Conservation (phyloP, 1,140 invertebrate genomes). For the Penaeus indicus region DNA sequence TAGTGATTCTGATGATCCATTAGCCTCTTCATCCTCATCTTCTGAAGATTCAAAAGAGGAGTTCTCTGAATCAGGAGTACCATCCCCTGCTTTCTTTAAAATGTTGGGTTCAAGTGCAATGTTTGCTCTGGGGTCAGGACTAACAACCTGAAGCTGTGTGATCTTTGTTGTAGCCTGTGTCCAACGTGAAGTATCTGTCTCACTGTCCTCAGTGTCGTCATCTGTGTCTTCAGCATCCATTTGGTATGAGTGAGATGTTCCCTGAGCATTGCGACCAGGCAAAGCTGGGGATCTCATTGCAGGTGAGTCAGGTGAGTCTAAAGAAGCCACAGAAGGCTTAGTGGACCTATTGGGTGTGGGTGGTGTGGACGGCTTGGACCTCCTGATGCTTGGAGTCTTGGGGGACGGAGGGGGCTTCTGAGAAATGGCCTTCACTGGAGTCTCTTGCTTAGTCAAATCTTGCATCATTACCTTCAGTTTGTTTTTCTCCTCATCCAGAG, state of each 20-base stretch:
- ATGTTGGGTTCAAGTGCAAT: not conserved
- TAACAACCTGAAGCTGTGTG: slow-evolving; percentile 34
- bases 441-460: slow-evolving; percentile 39
- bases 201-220: slow-evolving; percentile 39
- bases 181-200: slow-evolving; percentile 50
- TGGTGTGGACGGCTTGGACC: slow-evolving; percentile 17
- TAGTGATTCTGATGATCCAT: slow-evolving; percentile 37
- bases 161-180: slow-evolving; percentile 39
- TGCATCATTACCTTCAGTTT: slow-evolving; percentile 48
- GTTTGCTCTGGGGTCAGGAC: not conserved
- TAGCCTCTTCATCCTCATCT: not conserved
- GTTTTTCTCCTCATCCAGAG: slow-evolving; percentile 26
- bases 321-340: slow-evolving; percentile 1
- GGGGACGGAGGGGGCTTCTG: slow-evolving; percentile 51
- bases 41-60: slow-evolving; percentile 12
- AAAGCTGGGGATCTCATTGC: not conserved
- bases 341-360: slow-evolving; percentile 35
- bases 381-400: not conserved
- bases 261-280: not conserved
- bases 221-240: slow-evolving; percentile 41
- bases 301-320: not conserved
- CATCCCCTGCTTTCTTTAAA: not conserved
- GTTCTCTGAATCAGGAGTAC: slow-evolving; percentile 15
- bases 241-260: slow-evolving; percentile 3
- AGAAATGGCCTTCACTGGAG: slow-evolving; percentile 5